Evolutionary conservation across 2,113 vertebrate species (phyloP).

Genomic region (Mesoclemmys tuberculata): DNA sequence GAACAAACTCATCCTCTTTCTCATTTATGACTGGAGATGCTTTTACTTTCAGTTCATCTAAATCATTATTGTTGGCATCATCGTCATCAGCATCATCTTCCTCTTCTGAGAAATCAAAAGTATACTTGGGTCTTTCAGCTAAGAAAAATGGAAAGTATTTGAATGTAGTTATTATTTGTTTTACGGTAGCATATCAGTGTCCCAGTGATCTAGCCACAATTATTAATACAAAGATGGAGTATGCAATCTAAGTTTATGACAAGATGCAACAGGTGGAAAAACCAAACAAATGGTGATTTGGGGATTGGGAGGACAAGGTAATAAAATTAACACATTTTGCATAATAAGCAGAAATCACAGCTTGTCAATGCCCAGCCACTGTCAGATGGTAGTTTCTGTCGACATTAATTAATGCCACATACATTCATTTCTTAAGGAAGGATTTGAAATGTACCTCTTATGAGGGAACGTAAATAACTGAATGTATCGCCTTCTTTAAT

Average conservation of each 20-base stretch:
- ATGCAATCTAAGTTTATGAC: neutral
- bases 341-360: neutral
- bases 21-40: conserved; percentile 86
- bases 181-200: neutral
- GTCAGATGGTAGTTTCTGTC: neutral
- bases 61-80: conserved; percentile 76
- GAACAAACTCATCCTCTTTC: conserved; percentile 85
- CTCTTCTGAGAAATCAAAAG: conserved; percentile 98
- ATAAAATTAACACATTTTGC: neutral
- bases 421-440: neutral
- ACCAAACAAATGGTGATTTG: neutral
- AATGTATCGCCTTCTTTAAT: neutral
- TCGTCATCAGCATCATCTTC: conserved; percentile 89
- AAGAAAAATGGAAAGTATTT: neutral
- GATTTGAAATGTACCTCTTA: neutral
- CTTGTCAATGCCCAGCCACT: neutral
- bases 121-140: conserved; percentile 98
- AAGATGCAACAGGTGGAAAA: neutral
- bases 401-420: neutral
- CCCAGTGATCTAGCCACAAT: neutral
- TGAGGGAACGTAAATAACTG: neutral
- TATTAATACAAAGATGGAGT: neutral
- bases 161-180: neutral
- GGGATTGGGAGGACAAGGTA: neutral
- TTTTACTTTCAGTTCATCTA: conserved; percentile 83